Conservation (phyloP, 2,797 vertebrate species). For the Poeciliopsis paucimaculata region DNA sequence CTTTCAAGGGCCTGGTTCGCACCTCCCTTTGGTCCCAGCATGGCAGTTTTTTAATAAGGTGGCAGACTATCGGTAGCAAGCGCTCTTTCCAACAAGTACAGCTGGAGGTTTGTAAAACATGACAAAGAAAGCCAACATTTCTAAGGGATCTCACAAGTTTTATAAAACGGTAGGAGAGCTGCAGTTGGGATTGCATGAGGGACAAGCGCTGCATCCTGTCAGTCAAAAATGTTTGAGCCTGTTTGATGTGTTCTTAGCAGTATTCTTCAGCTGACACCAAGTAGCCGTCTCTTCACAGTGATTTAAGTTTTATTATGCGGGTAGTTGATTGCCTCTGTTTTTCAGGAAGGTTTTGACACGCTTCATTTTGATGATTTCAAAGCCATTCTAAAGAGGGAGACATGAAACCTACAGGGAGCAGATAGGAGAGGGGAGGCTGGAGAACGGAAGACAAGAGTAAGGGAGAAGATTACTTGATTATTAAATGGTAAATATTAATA, state of each 20-base stretch:
- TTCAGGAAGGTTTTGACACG: neutral
- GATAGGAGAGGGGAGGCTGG: no score
- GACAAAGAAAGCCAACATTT: slow-evolving; percentile 43
- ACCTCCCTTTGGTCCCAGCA: slow-evolving; percentile 58
- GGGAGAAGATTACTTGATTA: no score
- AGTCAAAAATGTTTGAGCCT: slow-evolving; percentile 35
- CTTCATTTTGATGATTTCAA: neutral
- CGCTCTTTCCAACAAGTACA: slow-evolving; percentile 49
- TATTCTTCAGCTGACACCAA: slow-evolving; percentile 8
- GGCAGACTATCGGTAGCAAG: slow-evolving; percentile 60
- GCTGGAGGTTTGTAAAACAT: slow-evolving; percentile 54
- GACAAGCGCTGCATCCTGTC: slow-evolving; percentile 57
- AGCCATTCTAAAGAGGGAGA: no score
- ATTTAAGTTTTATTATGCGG: neutral
- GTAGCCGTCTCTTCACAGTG: neutral
- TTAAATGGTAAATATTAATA: no score
- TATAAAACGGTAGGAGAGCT: slow-evolving; percentile 40
- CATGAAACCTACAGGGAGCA: no score
- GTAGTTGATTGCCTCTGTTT: neutral
- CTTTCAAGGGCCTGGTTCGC: slow-evolving; percentile 60
- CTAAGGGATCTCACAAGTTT: slow-evolving; percentile 48
- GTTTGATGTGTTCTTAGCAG: slow-evolving; percentile 32
- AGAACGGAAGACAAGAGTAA: no score
- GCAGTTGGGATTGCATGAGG: neutral
- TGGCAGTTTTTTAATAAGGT: slow-evolving; percentile 71